Evolutionary conservation across 2,888 invertebrate genomes (phyloP).

Genomic region (Zelleria hepariella): DNA sequence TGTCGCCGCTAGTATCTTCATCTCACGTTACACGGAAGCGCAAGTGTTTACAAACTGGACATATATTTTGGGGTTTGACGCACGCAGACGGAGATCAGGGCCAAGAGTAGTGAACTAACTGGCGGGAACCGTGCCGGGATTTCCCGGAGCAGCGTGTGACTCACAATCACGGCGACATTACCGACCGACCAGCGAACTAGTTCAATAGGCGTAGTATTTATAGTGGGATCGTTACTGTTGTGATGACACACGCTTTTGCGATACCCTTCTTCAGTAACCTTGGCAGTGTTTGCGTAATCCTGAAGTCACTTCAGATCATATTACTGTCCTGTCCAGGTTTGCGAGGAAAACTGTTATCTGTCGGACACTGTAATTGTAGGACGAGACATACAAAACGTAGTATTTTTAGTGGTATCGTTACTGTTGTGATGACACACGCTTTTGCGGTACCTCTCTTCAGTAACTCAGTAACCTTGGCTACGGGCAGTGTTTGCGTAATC

Average conservation of each 20-base stretch:
- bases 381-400: background rate
- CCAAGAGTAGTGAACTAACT: background rate
- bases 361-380: background rate
- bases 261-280: background rate
- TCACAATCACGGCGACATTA: background rate
- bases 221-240: background rate
- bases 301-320: background rate
- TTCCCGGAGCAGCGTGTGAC: background rate
- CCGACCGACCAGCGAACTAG: background rate
- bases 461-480: too few species aligned
- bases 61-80: slow-evolving; percentile 5
- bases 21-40: background rate
- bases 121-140: background rate
- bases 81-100: background rate
- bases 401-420: background rate
- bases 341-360: background rate
- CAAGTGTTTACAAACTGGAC: background rate
- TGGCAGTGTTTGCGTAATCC: background rate
- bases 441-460: background rate
- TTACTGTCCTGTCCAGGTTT: background rate
- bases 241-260: background rate
- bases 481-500: background rate
- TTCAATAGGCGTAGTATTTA: background rate
- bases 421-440: background rate
- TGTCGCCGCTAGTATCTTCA: background rate